Conservation (phyloP, 2,797 vertebrate genomes). For the Triplophysa bombifrons region DNA sequence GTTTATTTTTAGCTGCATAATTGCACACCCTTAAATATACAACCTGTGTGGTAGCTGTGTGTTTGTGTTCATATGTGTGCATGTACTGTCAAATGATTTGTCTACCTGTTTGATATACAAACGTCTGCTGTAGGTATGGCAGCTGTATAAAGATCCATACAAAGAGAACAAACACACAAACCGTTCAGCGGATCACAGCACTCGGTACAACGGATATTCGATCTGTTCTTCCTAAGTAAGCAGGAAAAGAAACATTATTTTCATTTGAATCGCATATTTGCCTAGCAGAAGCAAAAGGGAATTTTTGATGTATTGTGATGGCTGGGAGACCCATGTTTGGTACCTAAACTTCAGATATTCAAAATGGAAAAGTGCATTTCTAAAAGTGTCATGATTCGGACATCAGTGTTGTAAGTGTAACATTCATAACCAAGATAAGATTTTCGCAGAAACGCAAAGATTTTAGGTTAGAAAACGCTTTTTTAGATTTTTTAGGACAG, state of each 20-base stretch:
- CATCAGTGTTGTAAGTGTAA: constrained; percentile 22
- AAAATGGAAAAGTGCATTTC: too few relatives aligned
- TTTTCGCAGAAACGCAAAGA: too few relatives aligned
- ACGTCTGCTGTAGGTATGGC: constrained; percentile 26
- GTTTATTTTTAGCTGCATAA: constrained; percentile 37
- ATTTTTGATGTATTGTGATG: constrained; percentile 19
- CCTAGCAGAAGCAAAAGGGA: constrained; percentile 6
- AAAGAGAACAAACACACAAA: constrained; percentile 44
- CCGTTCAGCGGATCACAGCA: constrained; percentile 10
- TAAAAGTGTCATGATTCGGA: neutral
- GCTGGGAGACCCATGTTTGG: neutral
- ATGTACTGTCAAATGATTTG: neutral
- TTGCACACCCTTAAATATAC: constrained; percentile 26
- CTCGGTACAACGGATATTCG: constrained; percentile 20
- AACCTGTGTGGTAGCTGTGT: constrained; percentile 6
- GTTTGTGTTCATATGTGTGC: neutral
- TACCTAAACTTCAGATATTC: neutral
- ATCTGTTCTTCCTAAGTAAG: constrained; percentile 4
- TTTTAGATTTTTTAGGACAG: too few relatives aligned
- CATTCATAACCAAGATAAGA: constrained; percentile 27
- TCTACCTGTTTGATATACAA: constrained; percentile 23
- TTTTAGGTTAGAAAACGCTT: too few relatives aligned
- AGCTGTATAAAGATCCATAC: constrained; percentile 31
- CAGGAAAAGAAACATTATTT: constrained; percentile 24
- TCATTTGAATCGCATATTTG: constrained; percentile 22